Conservation (phyloP, 1,140 invertebrate species). For the Trichomalopsis sarcophagae region DNA sequence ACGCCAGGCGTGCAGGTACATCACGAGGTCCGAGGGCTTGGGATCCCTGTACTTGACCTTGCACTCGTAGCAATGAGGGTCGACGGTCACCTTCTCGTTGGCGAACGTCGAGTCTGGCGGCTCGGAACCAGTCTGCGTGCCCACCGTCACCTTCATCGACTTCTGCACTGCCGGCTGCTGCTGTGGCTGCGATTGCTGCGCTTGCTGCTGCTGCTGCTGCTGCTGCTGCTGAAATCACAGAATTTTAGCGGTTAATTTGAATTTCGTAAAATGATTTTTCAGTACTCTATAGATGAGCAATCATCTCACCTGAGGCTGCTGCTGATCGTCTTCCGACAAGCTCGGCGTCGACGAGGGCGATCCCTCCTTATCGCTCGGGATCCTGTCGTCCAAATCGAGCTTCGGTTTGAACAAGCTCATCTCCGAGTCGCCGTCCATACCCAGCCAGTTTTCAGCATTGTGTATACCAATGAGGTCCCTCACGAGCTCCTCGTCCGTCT, state of each 20-base stretch:
- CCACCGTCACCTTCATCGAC: slow-evolving; percentile 81
- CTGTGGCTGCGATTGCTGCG: slow-evolving; percentile 40
- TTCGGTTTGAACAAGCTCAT: slow-evolving; percentile 85
- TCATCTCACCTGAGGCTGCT: slow-evolving; percentile 60
- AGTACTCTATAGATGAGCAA: too few relatives aligned
- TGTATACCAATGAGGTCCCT: slow-evolving; percentile 92
- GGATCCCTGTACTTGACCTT: slow-evolving; percentile 93
- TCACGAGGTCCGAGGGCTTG: slow-evolving; percentile 90
- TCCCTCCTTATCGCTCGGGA: slow-evolving; percentile 68
- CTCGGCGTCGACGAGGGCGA: slow-evolving; percentile 69
- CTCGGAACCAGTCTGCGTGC: slow-evolving; percentile 88
- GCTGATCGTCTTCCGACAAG: slow-evolving; percentile 66
- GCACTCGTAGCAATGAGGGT: slow-evolving; percentile 94
- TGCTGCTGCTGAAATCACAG: background rate
- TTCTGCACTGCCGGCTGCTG: slow-evolving; percentile 53
- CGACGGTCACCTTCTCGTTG: slow-evolving; percentile 85
- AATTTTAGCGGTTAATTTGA: background rate
- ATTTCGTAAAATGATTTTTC: background rate
- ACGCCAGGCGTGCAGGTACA: slow-evolving; percentile 96
- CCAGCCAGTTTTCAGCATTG: slow-evolving; percentile 95
- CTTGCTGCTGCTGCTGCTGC: background rate
- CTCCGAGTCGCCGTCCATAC: slow-evolving; percentile 92
- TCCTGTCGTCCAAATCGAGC: slow-evolving; percentile 78
- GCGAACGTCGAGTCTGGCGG: slow-evolving; percentile 81
- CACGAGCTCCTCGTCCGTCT: slow-evolving; percentile 93